Conservation (phyloP, 2,888 invertebrate genomes). For the Lasioglossum malachurum region DNA sequence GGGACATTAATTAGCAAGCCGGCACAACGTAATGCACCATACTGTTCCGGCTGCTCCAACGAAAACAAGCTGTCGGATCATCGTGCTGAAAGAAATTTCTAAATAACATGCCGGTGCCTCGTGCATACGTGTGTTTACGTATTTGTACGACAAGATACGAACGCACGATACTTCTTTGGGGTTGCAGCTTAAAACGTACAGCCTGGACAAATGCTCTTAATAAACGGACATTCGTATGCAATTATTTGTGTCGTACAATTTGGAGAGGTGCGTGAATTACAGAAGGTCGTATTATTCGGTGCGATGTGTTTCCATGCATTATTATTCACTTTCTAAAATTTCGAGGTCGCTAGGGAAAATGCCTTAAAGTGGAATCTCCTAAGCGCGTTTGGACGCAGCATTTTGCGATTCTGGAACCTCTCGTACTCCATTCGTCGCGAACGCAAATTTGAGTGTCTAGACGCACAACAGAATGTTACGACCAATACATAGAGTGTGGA, state of each 20-base stretch:
- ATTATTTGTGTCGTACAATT: not conserved
- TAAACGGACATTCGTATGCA: not conserved
- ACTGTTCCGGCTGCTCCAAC: not conserved
- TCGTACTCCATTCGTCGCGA: too few relatives aligned
- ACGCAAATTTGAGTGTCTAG: too few relatives aligned
- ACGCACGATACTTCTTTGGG: not conserved
- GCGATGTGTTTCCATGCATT: too few relatives aligned
- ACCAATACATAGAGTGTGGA: too few relatives aligned
- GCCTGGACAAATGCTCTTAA: not conserved
- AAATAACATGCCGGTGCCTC: not conserved
- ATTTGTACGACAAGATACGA: not conserved
- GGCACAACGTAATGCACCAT: not conserved
- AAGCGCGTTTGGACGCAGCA: too few relatives aligned
- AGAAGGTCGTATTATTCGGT: too few relatives aligned
- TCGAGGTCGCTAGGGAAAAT: too few relatives aligned
- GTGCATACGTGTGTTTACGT: not conserved
- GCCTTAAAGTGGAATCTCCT: too few relatives aligned
- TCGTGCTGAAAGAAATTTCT: not conserved
- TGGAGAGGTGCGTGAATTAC: not conserved
- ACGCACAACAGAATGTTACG: too few relatives aligned
- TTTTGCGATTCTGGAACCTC: too few relatives aligned
- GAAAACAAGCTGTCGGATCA: not conserved
- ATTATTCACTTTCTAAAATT: too few relatives aligned
- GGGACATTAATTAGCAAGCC: conserved; percentile 68
- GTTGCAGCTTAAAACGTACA: not conserved